phyloP scores from a whole-genome alignment of 2,113 vertebrate genomes.

The Lates calcarifer region DNA sequence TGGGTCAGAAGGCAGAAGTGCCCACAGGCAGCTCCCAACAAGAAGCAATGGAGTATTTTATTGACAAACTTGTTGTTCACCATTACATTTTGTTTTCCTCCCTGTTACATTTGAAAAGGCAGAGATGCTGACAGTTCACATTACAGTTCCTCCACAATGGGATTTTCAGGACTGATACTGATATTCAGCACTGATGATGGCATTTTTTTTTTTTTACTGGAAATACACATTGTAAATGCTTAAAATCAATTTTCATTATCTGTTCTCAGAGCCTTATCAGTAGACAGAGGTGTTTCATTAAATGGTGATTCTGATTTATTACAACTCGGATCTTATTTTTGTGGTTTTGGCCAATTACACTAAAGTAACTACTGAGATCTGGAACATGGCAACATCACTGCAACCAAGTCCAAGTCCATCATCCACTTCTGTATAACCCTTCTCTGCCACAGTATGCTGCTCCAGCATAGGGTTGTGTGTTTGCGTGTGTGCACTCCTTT shows the following conservation, averaged over 20 bases:
- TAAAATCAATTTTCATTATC: neutral
- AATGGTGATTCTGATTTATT: no score
- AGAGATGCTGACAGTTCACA: neutral
- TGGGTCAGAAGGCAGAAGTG: slow-evolving; percentile 43
- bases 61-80: slow-evolving; percentile 13
- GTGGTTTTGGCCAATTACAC: no score
- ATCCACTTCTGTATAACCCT: no score
- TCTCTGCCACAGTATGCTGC: no score
- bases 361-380: no score
- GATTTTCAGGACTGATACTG: neutral
- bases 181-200: neutral
- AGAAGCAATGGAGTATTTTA: slow-evolving; percentile 31
- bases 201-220: neutral
- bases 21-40: neutral
- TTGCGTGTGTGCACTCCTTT: no score
- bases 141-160: neutral
- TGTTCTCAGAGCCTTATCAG: no score
- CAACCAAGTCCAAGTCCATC: no score
- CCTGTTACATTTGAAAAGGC: neutral
- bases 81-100: neutral
- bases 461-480: no score
- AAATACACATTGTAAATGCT: neutral
- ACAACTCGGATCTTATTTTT: no score
- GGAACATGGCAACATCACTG: no score
- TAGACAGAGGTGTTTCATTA: no score